phyloP scores from a whole-genome alignment of 2,888 invertebrate genomes.

The Onchidella celtica region DNA sequence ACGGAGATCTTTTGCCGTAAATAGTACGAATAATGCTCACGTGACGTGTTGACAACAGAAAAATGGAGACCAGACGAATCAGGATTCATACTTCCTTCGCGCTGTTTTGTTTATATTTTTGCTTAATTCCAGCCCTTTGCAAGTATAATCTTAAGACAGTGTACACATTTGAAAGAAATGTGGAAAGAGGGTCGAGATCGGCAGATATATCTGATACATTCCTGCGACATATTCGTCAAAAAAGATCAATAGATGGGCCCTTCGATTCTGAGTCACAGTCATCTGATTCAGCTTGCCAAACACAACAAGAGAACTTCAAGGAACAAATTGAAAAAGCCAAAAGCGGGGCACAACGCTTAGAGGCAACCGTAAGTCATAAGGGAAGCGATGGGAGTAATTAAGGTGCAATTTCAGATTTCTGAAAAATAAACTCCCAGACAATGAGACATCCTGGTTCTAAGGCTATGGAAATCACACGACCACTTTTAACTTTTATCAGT shows the following conservation, averaged over 20 bases:
- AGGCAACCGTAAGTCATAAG: slow-evolving; percentile 40
- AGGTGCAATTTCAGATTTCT: no score
- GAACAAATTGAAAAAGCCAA: background rate
- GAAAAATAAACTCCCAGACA: no score
- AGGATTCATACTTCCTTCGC: background rate
- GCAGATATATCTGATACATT: background rate
- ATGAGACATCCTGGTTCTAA: no score
- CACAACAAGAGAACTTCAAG: slow-evolving; percentile 29
- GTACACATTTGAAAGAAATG: background rate
- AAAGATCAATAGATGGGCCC: slow-evolving; percentile 14
- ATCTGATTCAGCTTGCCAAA: slow-evolving; percentile 10
- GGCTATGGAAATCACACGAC: no score
- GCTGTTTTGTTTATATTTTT: background rate
- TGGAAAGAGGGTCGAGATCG: background rate
- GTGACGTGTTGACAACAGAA: slow-evolving; percentile 39
- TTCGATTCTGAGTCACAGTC: slow-evolving; percentile 12
- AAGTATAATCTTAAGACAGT: background rate
- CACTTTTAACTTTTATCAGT: no score
- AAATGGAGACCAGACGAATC: slow-evolving; percentile 12
- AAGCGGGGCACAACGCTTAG: slow-evolving; percentile 36
- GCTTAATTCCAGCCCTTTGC: background rate
- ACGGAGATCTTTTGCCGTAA: background rate
- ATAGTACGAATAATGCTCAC: slow-evolving; percentile 6
- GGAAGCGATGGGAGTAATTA: no score
- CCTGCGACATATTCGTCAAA: background rate